phyloP scores from a whole-genome alignment of 2,797 vertebrate genomes.

The Dermochelys coriacea region DNA sequence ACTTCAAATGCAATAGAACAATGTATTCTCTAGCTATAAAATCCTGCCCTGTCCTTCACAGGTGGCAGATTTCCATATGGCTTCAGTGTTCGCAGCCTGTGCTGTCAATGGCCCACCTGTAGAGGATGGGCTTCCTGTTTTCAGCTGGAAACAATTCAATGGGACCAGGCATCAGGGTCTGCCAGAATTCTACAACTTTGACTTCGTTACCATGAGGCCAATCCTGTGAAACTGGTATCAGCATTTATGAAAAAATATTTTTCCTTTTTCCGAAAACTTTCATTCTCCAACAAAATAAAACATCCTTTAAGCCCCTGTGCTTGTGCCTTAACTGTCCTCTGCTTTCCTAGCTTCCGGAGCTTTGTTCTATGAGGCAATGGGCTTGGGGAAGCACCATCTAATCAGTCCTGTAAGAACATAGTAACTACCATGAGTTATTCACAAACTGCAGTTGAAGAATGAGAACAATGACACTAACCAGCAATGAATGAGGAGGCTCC shows the following conservation, averaged over 20 bases:
- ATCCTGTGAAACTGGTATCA: conserved; percentile 54
- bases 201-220: conserved; percentile 87
- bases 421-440: background rate
- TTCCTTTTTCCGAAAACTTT: conserved; percentile 18
- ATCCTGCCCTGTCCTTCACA: conserved; percentile 60
- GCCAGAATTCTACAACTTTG: conserved; percentile 86
- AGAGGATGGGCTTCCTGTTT: conserved; percentile 85
- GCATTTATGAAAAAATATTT: background rate
- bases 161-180: conserved; percentile 86
- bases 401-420: background rate
- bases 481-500: background rate
- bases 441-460: background rate
- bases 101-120: conserved; percentile 89
- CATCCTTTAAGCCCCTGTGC: background rate
- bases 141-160: conserved; percentile 89
- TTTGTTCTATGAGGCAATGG: background rate
- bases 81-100: conserved; percentile 81
- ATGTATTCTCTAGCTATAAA: background rate
- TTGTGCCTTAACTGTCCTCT: background rate
- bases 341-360: background rate
- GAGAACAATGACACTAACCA: background rate
- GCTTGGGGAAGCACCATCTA: background rate
- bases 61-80: conserved; percentile 90
- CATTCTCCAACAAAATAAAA: conserved; percentile 68
- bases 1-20: rapidly evolving